phyloP scores from a whole-genome alignment of 2,888 invertebrate genomes.

The Cartodere bifasciata region DNA sequence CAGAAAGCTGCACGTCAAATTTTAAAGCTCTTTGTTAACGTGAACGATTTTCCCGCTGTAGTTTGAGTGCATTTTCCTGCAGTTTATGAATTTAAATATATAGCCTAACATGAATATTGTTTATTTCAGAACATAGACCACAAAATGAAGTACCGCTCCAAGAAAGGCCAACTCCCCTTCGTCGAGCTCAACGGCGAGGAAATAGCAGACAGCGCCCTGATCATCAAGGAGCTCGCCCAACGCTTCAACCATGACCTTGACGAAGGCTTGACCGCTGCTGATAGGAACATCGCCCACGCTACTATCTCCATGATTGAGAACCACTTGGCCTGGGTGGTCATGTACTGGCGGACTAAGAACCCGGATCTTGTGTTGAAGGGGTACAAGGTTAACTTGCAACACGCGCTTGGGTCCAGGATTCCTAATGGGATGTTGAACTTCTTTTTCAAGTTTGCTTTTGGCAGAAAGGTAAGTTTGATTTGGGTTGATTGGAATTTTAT shows the following conservation, averaged over 20 bases:
- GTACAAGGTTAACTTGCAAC: slow-evolving; percentile 84
- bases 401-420: slow-evolving; percentile 73
- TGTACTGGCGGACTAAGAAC: slow-evolving; percentile 87
- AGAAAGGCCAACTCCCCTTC: slow-evolving; percentile 90
- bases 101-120: too few species aligned
- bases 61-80: too few species aligned
- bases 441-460: slow-evolving; percentile 78
- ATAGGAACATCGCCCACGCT: slow-evolving; percentile 79
- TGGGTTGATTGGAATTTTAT: too few species aligned
- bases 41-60: too few species aligned
- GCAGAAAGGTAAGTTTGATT: slow-evolving; percentile 69
- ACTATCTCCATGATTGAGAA: slow-evolving; percentile 93
- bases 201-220: slow-evolving; percentile 82
- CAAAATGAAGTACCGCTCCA: slow-evolving; percentile 85
- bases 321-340: slow-evolving; percentile 81
- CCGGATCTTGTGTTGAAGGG: slow-evolving; percentile 76
- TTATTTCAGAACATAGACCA: slow-evolving; percentile 82
- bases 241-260: slow-evolving; percentile 77
- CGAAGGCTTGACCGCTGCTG: slow-evolving; percentile 67
- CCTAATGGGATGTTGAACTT: slow-evolving; percentile 80
- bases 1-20: too few species aligned
- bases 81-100: too few species aligned
- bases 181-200: slow-evolving; percentile 91
- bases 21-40: too few species aligned
- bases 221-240: slow-evolving; percentile 75